These are phyloP conservation scores for Dinomys branickii DNA, from an alignment of 2,113 vertebrate genomes.

Conservation along the genomic window DNA sequence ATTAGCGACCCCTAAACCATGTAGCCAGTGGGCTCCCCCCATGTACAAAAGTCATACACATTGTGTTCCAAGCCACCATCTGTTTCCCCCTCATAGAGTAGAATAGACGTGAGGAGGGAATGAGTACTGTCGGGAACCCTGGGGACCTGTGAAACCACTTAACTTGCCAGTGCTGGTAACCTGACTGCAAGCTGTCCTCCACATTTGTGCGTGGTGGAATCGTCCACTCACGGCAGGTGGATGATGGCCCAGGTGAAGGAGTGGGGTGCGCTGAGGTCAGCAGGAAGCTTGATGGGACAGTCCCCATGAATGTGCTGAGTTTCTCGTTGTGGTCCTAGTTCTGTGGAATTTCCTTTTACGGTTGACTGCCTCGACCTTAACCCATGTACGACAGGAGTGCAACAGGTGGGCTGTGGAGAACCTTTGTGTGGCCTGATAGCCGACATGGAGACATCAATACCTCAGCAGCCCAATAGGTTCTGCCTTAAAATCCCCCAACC, in stretches of 20 bases:
- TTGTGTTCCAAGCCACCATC: too few relatives aligned
- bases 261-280: background rate
- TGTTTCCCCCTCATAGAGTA: background rate
- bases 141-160: too few relatives aligned
- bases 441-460: background rate
- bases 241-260: background rate
- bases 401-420: background rate
- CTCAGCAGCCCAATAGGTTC: background rate
- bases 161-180: accelerated
- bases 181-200: too few relatives aligned
- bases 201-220: accelerated
- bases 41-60: background rate
- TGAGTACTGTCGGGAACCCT: background rate
- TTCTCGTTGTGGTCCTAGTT: too few relatives aligned
- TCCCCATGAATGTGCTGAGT: background rate
- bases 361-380: accelerated
- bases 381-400: accelerated
- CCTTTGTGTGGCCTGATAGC: background rate
- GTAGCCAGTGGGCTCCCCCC: background rate
- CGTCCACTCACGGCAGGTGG: background rate
- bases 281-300: background rate
- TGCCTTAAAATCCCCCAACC: background rate
- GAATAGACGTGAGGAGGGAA: background rate
- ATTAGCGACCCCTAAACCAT: background rate
- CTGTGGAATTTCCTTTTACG: background rate